Percentiles rank a stretch among this genome's conserved stretches.
Evolutionary conservation across 2,113 vertebrate genomes (phyloP).

Genomic region (Rhabdornis inornatus): DNA sequence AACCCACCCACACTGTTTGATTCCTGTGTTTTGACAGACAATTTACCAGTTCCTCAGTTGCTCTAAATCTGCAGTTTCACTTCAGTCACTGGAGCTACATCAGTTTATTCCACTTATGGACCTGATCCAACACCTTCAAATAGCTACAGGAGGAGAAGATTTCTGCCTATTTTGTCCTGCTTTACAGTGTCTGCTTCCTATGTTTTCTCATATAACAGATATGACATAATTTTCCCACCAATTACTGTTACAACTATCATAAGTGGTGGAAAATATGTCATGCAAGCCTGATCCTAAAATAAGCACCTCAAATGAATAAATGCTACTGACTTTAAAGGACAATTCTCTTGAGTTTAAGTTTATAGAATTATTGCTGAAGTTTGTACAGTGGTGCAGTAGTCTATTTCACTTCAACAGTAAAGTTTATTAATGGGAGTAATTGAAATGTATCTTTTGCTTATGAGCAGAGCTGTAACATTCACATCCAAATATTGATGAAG

Average conservation of each 20-base stretch:
- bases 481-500: background rate
- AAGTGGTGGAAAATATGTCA: background rate
- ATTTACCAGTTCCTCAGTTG: slow-evolving; percentile 52
- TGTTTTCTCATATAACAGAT: background rate
- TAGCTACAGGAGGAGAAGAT: background rate
- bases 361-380: background rate
- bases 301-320: background rate
- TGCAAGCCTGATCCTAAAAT: background rate
- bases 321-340: background rate
- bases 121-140: slow-evolving; percentile 31
- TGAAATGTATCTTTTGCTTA: background rate
- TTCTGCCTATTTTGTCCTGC: background rate
- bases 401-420: background rate
- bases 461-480: background rate
- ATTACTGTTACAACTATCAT: background rate
- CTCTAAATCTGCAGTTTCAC: slow-evolving; percentile 16
- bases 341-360: background rate
- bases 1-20: slow-evolving; percentile 48
- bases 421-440: background rate
- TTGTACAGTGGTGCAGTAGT: background rate
- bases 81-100: slow-evolving; percentile 31
- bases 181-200: background rate
- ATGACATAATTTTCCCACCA: slow-evolving; percentile 38
- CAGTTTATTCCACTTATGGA: slow-evolving; percentile 26
- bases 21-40: slow-evolving; percentile 60